Evolutionary conservation across 1,140 invertebrate genomes (phyloP).

Genomic region (Atta cephalotes): DNA sequence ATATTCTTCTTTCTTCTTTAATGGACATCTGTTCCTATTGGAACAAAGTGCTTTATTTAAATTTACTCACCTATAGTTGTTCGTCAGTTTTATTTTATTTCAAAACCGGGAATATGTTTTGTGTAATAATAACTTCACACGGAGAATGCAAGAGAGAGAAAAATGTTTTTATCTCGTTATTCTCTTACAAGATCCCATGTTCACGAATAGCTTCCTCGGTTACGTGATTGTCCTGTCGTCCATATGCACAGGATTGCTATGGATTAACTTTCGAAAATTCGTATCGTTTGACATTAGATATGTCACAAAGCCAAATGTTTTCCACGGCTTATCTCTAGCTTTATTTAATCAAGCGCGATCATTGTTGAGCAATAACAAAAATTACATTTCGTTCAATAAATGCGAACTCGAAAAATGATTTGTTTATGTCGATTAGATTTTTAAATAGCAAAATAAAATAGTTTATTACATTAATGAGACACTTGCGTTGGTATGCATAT

Average conservation of each 20-base stretch:
- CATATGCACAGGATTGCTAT: not conserved
- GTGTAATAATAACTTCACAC: not conserved
- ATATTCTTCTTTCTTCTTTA: not conserved
- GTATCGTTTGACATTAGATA: not conserved
- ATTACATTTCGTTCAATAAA: not conserved
- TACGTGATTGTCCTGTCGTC: not conserved
- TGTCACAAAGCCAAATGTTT: not conserved
- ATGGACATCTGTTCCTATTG: not conserved
- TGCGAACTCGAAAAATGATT: not conserved
- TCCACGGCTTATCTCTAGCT: not conserved
- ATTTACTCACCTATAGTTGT: not conserved
- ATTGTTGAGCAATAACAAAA: not conserved
- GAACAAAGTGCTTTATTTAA: slow-evolving; percentile 19
- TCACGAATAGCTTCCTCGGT: not conserved
- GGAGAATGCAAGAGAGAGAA: not conserved
- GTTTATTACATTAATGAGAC: not conserved
- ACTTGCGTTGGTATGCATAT: not conserved
- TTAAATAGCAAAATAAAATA: not conserved
- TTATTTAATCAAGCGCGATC: not conserved
- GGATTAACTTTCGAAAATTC: not conserved
- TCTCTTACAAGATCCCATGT: slow-evolving; percentile 3
- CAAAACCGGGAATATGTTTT: not conserved
- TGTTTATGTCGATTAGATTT: not conserved
- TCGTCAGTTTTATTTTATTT: not conserved
- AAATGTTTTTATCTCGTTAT: slow-evolving; percentile 6